Base-by-base conservation (phyloP, 2,113 vertebrate genomes). In the Daboia siamensis region DNA sequence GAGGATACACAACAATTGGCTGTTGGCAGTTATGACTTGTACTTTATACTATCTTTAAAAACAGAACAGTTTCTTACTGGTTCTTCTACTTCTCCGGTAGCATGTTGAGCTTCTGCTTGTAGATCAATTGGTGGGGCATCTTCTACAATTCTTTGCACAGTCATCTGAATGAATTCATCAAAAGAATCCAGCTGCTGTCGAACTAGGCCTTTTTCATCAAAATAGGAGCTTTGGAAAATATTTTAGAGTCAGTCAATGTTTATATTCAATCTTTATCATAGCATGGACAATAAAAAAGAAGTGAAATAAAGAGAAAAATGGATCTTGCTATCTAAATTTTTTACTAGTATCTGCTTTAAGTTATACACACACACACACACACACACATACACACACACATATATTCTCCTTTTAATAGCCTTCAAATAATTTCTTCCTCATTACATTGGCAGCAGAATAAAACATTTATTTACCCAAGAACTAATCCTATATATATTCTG, bases 161-260 rank as follows among this genome's bases (percentile, higher is more conserved):
- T 99, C 99, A 99, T 99, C 97, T 99, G 99, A 96, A 99, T 99
- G 95, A 99, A 99, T 95, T 99, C 99, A 96, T 99, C 99, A 23
- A 99, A 99, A 2, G 99, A 99, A 96, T 99, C 99, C 97, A 99
- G 90, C 95, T 99, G 99, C 92, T 99, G 99, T 54, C 99, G 98
- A 56, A 99, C 99, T 97, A 99, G 97, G 57, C 99, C 99, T 93
- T 99, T 99, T 96, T 99, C 99, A 33, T 99, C 99, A 98, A 99
- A 99, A 94, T 99, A 99, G 44, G 99, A 99, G 95, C 99, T 99
- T 93, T 56, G 86, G 93, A 8, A 86, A 5, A 69, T 8, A 84
- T 4, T 0, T 11, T 0, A 2, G 56, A 64, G 88, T 39, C 5
- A 93, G 13, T 74, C 69, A 91, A 9, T 7, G 92, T 51, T 86